Evolutionary conservation across 1,140 invertebrate genomes (phyloP).

Genomic region (Apocrypta bakeri): DNA sequence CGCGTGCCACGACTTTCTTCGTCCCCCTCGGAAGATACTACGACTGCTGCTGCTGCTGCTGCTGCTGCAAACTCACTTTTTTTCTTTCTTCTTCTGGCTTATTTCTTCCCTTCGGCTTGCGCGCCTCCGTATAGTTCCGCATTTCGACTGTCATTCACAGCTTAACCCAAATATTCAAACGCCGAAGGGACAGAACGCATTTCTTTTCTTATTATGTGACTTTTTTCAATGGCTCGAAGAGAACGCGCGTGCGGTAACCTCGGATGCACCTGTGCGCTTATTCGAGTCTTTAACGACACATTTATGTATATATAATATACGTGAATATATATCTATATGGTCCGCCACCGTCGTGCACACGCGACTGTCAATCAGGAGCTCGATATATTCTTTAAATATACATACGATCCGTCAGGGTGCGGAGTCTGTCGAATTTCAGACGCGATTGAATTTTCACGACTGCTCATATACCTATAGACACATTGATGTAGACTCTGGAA

Average conservation of each 20-base stretch:
- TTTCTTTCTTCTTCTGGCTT: slow-evolving; percentile 48
- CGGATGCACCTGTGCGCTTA: slow-evolving; percentile 25
- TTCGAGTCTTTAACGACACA: no score
- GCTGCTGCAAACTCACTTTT: slow-evolving; percentile 9
- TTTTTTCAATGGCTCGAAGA: neutral
- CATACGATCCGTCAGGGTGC: no score
- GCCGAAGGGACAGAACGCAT: slow-evolving; percentile 6
- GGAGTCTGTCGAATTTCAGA: no score
- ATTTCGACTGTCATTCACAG: slow-evolving; percentile 60
- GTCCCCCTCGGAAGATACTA: slow-evolving; percentile 8
- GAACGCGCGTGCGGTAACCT: neutral
- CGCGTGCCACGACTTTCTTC: slow-evolving; percentile 25
- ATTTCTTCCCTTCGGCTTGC: slow-evolving; percentile 14
- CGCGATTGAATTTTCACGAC: no score
- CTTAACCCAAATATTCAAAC: slow-evolving; percentile 64
- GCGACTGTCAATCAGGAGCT: neutral
- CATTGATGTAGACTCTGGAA: no score
- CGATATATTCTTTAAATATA: neutral
- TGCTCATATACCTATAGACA: no score
- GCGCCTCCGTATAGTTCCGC: slow-evolving; percentile 13
- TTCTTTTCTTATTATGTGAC: neutral
- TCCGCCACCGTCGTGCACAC: no score
- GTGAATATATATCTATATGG: no score
- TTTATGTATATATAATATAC: no score
- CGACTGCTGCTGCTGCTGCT: neutral